Conservation (phyloP, 2,888 invertebrate genomes). For the Dascillus cervinus region DNA sequence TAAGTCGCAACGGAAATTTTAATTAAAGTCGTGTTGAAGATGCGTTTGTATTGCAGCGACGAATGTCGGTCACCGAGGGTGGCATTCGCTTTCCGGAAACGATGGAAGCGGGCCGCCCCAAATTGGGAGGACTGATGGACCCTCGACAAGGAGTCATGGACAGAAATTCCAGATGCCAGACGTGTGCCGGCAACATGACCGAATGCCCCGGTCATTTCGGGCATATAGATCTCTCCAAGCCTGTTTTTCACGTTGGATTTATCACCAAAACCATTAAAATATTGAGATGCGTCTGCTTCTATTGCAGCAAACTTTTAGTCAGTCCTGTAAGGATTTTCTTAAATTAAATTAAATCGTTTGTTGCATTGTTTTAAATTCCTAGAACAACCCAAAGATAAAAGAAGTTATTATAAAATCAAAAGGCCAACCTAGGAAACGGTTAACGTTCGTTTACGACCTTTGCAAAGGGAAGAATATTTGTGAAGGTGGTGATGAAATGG, state of each 20-base stretch:
- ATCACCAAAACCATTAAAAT: conserved; percentile 95
- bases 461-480: conserved; percentile 98
- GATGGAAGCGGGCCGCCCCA: conserved; percentile 97
- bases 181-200: conserved; percentile 95
- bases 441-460: conserved; percentile 93
- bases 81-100: conserved; percentile 96
- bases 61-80: conserved; percentile 97
- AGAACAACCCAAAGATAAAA: conserved; percentile 87
- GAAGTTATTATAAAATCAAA: conserved; percentile 94
- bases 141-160: conserved; percentile 98
- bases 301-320: conserved; percentile 94
- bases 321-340: conserved; percentile 70
- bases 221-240: conserved; percentile 96
- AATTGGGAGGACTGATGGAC: conserved; percentile 97
- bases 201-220: conserved; percentile 99
- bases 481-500: conserved; percentile 98
- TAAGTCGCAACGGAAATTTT: no score
- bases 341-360: background rate
- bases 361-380: conserved; percentile 28
- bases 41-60: conserved; percentile 55
- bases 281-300: conserved; percentile 97
- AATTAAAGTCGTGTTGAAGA: no score
- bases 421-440: conserved; percentile 89
- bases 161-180: conserved; percentile 85
- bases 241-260: conserved; percentile 97